phyloP scores from a whole-genome alignment of 1,140 invertebrate species.

The Diorhabda carinulata region DNA sequence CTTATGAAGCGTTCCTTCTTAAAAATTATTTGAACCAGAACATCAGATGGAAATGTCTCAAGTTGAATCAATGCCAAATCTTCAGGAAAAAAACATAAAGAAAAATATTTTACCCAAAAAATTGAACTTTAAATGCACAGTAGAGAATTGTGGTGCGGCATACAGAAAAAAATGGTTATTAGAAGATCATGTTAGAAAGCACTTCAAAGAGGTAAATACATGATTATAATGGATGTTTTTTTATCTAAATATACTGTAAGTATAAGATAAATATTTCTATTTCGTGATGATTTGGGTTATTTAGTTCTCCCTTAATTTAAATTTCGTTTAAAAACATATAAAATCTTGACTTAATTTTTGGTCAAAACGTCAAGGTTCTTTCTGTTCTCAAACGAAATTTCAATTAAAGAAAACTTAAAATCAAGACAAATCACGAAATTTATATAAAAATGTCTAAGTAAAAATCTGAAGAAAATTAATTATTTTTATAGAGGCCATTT shows the following conservation, averaged over 20 bases:
- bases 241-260: background rate
- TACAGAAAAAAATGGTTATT: slow-evolving; percentile 51
- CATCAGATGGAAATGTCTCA: no score
- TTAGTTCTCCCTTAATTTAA: no score
- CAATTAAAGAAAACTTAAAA: background rate
- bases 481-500: slow-evolving; percentile 48
- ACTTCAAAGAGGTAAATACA: slow-evolving; percentile 49
- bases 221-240: background rate
- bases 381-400: background rate
- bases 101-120: background rate
- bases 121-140: slow-evolving; percentile 35
- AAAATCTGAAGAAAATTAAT: background rate
- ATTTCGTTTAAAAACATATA: background rate
- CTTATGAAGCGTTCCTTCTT: no score
- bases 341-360: background rate
- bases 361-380: background rate
- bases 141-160: slow-evolving; percentile 44
- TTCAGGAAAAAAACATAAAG: background rate
- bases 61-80: no score
- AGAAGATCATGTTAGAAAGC: slow-evolving; percentile 47
- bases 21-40: no score
- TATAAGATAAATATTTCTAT: background rate
- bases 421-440: background rate
- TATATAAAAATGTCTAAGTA: background rate
- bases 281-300: background rate